Percentiles rank a stretch among this genome's conserved stretches.
These are phyloP conservation scores for Chaetogeoica ovagalla DNA, from an alignment of 2,888 invertebrate species.

Conservation along the genomic window DNA sequence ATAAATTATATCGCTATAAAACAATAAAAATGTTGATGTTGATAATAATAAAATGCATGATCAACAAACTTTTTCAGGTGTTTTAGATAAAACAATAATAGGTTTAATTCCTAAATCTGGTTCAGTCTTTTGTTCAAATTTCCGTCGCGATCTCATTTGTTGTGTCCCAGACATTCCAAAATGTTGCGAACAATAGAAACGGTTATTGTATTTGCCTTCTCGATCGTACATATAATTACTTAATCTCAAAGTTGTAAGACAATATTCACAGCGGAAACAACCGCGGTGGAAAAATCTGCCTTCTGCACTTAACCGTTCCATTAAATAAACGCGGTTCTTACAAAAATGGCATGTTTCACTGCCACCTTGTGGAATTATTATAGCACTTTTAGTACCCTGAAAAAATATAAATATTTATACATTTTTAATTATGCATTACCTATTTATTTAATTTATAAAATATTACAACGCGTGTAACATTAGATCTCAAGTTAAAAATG, in stretches of 20 bases:
- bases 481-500: too few relatives aligned
- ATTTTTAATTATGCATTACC: neutral
- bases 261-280: conserved; percentile 93
- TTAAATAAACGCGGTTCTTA: conserved; percentile 87
- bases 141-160: conserved; percentile 54
- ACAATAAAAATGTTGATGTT: neutral
- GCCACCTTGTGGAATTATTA: conserved; percentile 69
- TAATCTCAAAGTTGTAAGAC: conserved; percentile 79
- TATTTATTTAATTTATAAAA: neutral
- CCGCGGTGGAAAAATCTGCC: conserved; percentile 88
- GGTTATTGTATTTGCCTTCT: conserved; percentile 69
- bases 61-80: conserved; percentile 30
- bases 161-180: conserved; percentile 67
- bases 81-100: conserved; percentile 15
- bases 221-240: conserved; percentile 76
- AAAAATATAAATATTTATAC: neutral
- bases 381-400: conserved; percentile 66
- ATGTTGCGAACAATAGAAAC: conserved; percentile 78
- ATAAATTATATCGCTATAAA: neutral
- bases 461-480: too few relatives aligned
- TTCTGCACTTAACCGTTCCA: conserved; percentile 87
- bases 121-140: conserved; percentile 50
- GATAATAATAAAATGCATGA: neutral
- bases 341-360: conserved; percentile 86
- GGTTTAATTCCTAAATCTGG: conserved; percentile 44